Conservation (phyloP, 2,113 vertebrate genomes). For the Haliaeetus leucogaster region DNA sequence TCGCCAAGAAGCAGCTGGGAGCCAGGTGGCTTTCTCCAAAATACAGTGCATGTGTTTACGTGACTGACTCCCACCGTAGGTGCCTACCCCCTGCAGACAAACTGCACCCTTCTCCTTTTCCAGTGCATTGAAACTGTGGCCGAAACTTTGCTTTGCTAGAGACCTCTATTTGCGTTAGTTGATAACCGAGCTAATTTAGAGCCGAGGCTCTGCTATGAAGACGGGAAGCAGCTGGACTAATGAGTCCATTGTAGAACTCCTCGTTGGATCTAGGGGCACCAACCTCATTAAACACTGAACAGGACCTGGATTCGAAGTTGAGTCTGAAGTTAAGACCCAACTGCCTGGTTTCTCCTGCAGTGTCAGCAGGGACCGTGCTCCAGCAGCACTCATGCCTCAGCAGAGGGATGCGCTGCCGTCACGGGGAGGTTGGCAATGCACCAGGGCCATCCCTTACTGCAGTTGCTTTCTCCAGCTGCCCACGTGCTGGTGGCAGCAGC, state of each 20-base stretch:
- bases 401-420: background rate
- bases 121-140: background rate
- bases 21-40: background rate
- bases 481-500: background rate
- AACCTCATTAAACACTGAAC: background rate
- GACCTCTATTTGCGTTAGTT: background rate
- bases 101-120: background rate
- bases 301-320: background rate
- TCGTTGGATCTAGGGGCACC: background rate
- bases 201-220: background rate
- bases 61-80: background rate
- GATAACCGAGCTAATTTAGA: background rate
- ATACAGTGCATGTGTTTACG: background rate
- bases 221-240: background rate
- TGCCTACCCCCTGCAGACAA: background rate
- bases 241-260: background rate
- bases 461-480: background rate
- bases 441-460: background rate
- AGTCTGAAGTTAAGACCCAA: background rate
- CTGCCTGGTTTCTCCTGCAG: background rate
- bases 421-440: accelerated
- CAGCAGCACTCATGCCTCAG: background rate
- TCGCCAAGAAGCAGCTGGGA: background rate
- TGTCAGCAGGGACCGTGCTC: background rate
- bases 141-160: background rate